A percentile compares a stretch with the other conserved stretches of the same genome.
phyloP scores from a whole-genome alignment of 2,113 vertebrate species.

The Arizona elegans region DNA sequence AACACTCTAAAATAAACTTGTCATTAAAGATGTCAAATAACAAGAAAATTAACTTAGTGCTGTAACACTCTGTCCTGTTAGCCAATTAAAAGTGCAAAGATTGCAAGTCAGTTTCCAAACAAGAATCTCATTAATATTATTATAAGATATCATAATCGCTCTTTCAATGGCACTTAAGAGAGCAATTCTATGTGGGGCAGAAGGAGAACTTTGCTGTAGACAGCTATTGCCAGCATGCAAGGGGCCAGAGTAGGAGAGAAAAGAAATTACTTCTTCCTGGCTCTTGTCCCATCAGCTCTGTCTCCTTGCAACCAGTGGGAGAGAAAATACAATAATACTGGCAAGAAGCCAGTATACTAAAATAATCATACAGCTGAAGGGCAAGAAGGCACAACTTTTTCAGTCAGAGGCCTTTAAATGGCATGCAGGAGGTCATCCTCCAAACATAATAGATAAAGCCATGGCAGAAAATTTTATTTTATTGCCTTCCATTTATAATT shows the following conservation, averaged over 20 bases:
- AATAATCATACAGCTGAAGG: neutral
- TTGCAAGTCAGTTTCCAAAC: neutral
- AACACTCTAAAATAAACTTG: conserved; percentile 26
- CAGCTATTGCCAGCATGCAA: neutral
- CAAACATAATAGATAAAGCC: neutral
- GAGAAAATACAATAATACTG: neutral
- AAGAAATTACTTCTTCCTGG: neutral
- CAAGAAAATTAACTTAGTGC: conserved; percentile 18
- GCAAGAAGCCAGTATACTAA: neutral
- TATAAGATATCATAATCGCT: neutral
- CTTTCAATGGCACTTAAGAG: neutral
- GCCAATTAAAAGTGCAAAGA: conserved; percentile 36
- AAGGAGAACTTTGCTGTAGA: neutral
- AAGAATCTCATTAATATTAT: neutral
- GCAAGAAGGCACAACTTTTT: neutral
- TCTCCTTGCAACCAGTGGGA: neutral
- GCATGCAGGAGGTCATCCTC: neutral
- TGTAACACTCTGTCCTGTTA: conserved; percentile 18
- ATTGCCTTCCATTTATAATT: neutral
- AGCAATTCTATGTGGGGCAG: neutral
- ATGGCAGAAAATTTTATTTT: neutral
- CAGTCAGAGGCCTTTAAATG: neutral
- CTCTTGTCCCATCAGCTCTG: neutral
- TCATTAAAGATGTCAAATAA: conserved; percentile 32
- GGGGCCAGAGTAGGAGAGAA: neutral